phyloP scores from a whole-genome alignment of 2,888 invertebrate species.

The Strigamia transsilvanica region DNA sequence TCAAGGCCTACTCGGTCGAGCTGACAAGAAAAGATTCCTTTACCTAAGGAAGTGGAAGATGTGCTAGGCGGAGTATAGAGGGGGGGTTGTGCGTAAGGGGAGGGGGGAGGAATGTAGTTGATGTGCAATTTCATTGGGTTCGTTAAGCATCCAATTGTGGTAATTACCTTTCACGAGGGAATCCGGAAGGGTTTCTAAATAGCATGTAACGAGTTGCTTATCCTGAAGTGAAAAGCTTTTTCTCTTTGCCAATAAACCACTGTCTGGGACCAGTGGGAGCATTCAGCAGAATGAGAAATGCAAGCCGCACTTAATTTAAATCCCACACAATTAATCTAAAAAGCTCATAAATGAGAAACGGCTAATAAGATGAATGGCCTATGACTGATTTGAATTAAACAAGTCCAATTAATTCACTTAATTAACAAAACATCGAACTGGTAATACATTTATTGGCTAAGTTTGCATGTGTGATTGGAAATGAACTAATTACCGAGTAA shows the following conservation, averaged over 20 bases:
- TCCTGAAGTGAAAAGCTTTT: conserved; percentile 49
- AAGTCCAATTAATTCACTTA: conserved; percentile 31
- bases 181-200: conserved; percentile 49
- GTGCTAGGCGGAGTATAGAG: conserved; percentile 31
- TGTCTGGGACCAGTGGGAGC: conserved; percentile 45
- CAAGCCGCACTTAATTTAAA: conserved; percentile 48
- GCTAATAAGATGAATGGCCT: conserved; percentile 40
- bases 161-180: conserved; percentile 49
- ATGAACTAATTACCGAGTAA: background rate
- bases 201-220: conserved; percentile 49
- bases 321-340: conserved; percentile 49
- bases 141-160: conserved; percentile 49
- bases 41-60: conserved; percentile 48
- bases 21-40: conserved; percentile 49
- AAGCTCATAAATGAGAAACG: conserved; percentile 40
- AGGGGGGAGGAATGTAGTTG: conserved; percentile 36
- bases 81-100: background rate
- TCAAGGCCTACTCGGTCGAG: conserved; percentile 37
- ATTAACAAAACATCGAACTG: conserved; percentile 38
- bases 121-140: conserved; percentile 47
- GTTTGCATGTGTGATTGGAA: conserved; percentile 5
- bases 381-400: conserved; percentile 36
- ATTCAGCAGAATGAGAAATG: conserved; percentile 48
- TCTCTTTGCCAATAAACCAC: conserved; percentile 48
- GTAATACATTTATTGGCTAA: conserved; percentile 16